Evolutionary conservation across 1,140 invertebrate species (phyloP).

Genomic region (Steinernema feltiae): DNA sequence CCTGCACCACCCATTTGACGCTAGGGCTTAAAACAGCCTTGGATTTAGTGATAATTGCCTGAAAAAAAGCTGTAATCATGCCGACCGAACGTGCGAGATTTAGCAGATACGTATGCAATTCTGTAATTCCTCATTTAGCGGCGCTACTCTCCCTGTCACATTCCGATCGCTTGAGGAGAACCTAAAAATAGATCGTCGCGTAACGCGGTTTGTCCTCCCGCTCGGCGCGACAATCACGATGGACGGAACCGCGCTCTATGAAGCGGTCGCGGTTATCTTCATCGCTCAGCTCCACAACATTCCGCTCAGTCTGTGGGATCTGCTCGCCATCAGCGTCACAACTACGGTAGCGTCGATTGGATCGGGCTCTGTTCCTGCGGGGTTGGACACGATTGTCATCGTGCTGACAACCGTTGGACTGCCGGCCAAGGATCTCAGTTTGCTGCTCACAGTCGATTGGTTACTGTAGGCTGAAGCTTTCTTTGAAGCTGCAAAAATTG

Average conservation of each 20-base stretch:
- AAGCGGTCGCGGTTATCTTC: conserved; percentile 62
- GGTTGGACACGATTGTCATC: conserved; percentile 94
- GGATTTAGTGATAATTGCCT: too few relatives aligned
- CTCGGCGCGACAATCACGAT: conserved; percentile 65
- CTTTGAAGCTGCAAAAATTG: too few relatives aligned
- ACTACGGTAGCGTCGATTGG: conserved; percentile 92
- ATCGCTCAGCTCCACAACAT: conserved; percentile 67
- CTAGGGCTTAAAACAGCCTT: too few relatives aligned
- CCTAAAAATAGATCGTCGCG: conserved; percentile 61
- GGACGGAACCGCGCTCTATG: conserved; percentile 63
- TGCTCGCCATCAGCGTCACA: conserved; percentile 81
- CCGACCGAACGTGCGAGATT: too few relatives aligned
- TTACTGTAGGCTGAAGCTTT: conserved; percentile 83
- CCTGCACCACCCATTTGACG: too few relatives aligned
- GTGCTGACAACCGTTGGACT: conserved; percentile 86
- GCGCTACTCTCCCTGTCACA: conserved; percentile 85
- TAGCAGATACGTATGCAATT: too few relatives aligned
- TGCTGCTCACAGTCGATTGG: conserved; percentile 94
- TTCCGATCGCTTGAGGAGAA: conserved; percentile 68
- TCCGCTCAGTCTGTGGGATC: conserved; percentile 62
- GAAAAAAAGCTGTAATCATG: too few relatives aligned
- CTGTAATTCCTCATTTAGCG: too few relatives aligned
- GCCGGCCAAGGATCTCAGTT: conserved; percentile 79
- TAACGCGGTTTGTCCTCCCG: conserved; percentile 87
- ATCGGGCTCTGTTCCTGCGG: conserved; percentile 90